phyloP scores from a whole-genome alignment of 2,797 vertebrate genomes.

The Vireo griseus region DNA sequence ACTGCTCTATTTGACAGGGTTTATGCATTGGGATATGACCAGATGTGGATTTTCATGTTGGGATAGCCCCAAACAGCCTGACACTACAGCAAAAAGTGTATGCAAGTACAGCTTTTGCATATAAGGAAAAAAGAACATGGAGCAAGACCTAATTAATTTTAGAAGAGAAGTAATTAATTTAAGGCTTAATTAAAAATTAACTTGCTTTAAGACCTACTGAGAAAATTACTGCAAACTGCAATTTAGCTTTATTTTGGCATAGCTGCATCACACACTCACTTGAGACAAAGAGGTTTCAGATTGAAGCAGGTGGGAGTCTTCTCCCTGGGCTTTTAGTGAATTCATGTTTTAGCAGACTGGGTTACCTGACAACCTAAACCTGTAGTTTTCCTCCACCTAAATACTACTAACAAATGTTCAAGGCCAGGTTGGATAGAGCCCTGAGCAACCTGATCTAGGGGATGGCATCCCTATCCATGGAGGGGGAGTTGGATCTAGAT shows the following conservation, averaged over 20 bases:
- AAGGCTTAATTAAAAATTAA: conserved; percentile 15
- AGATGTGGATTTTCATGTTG: background rate
- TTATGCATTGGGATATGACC: background rate
- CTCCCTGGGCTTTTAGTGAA: background rate
- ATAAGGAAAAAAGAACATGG: background rate
- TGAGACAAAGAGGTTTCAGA: background rate
- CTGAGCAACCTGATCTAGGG: background rate
- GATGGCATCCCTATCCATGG: background rate
- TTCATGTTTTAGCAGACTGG: background rate
- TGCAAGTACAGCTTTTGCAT: background rate
- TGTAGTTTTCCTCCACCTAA: background rate
- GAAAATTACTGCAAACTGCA: background rate
- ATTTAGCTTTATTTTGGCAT: background rate
- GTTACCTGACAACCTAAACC: background rate
- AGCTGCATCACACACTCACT: background rate
- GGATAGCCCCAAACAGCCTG: background rate
- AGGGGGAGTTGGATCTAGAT: background rate
- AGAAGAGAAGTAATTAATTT: background rate
- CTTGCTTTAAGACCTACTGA: background rate
- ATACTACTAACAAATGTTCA: background rate
- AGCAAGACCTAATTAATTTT: background rate
- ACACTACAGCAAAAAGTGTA: background rate
- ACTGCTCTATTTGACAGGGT: background rate
- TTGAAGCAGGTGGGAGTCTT: background rate
- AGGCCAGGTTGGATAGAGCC: background rate